Conservation (phyloP, 2,888 invertebrate species). For the Eumacrocentrus americanus region DNA sequence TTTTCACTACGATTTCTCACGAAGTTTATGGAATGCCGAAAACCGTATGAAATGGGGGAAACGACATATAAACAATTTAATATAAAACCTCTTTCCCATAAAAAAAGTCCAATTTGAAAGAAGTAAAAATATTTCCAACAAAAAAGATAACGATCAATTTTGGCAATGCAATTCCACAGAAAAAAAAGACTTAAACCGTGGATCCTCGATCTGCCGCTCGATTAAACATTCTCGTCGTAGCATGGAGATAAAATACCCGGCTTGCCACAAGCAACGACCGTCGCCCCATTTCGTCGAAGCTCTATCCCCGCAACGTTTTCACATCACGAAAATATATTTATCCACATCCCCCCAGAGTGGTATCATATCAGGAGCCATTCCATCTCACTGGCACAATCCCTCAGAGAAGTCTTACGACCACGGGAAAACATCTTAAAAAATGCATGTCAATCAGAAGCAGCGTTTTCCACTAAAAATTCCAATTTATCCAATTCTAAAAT, state of each 20-base stretch:
- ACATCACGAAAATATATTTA: constrained; percentile 16
- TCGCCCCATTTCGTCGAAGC: constrained; percentile 7
- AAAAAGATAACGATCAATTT: constrained; percentile 3
- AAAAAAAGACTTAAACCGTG: background rate
- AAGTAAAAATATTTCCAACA: background rate
- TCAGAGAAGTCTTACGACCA: background rate
- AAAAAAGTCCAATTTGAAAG: no score
- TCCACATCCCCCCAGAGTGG: constrained; percentile 8
- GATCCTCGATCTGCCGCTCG: constrained; percentile 9
- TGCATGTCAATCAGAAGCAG: background rate
- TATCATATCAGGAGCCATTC: constrained; percentile 20
- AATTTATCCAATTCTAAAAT: background rate
- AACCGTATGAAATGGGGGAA: no score
- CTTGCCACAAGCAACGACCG: constrained; percentile 13
- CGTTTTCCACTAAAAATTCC: background rate
- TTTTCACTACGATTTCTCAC: no score
- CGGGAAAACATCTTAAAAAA: background rate
- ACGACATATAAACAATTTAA: no score
- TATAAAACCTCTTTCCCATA: no score
- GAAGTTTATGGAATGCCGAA: no score
- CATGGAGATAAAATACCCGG: constrained; percentile 15
- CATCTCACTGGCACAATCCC: constrained; percentile 7
- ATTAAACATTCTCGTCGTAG: constrained; percentile 14
- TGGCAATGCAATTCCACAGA: background rate
- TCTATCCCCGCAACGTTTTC: background rate